Evolutionary conservation across 2,888 invertebrate genomes (phyloP).

Genomic region (Troglohyphantes excavatus): DNA sequence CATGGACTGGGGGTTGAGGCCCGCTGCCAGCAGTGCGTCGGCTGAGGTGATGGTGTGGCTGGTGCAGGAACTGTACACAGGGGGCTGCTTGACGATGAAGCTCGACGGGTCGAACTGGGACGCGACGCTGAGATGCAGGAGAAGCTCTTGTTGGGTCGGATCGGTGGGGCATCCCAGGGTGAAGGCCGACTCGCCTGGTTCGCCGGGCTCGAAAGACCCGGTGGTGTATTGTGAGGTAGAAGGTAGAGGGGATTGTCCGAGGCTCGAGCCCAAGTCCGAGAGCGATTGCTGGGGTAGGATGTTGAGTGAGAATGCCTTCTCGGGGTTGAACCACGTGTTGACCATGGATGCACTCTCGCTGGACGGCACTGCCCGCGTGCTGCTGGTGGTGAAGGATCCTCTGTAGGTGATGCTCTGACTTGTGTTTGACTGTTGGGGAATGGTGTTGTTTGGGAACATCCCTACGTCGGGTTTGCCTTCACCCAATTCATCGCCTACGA

Average conservation of each 20-base stretch:
- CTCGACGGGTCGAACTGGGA: conserved; percentile 81
- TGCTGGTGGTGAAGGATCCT: conserved; percentile 88
- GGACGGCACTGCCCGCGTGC: conserved; percentile 81
- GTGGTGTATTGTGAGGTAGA: conserved; percentile 56
- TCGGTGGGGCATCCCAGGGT: conserved; percentile 47
- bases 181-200: conserved; percentile 46
- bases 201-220: conserved; percentile 40
- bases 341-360: conserved; percentile 53
- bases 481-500: conserved; percentile 59
- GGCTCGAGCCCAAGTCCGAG: conserved; percentile 34
- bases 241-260: conserved; percentile 58
- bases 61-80: conserved; percentile 86
- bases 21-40: conserved; percentile 60
- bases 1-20: conserved; percentile 49
- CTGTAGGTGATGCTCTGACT: conserved; percentile 85
- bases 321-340: conserved; percentile 69
- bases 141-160: conserved; percentile 63
- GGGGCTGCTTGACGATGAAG: conserved; percentile 86
- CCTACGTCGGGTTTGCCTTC: conserved; percentile 61
- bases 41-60: conserved; percentile 67
- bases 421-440: conserved; percentile 81
- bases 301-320: conserved; percentile 70
- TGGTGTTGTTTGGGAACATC: conserved; percentile 70
- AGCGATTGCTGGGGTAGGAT: conserved; percentile 66
- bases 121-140: conserved; percentile 62